Conservation (phyloP, 2,888 invertebrate genomes). For the Eilema sororculum region DNA sequence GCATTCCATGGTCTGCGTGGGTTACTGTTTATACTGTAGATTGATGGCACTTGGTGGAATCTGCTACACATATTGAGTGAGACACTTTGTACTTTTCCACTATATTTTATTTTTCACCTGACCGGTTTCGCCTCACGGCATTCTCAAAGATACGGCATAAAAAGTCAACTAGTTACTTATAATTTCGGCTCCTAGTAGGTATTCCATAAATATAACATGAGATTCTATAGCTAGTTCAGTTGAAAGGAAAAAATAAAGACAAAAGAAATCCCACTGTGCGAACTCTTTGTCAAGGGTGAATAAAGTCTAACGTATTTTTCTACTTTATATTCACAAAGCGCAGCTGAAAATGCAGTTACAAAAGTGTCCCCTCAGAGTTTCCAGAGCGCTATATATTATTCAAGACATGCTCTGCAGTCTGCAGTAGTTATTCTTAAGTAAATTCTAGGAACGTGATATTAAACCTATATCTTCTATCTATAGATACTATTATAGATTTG, state of each 20-base stretch:
- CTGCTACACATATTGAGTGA: too few relatives aligned
- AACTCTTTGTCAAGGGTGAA: not conserved
- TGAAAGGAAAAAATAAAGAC: not conserved
- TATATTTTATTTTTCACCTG: too few relatives aligned
- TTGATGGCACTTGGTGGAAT: too few relatives aligned
- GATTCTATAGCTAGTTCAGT: not conserved
- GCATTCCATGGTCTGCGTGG: too few relatives aligned
- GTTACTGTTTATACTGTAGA: too few relatives aligned
- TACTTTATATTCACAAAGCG: constrained; percentile 4
- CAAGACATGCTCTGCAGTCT: not conserved
- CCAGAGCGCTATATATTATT: constrained; percentile 6
- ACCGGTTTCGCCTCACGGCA: too few relatives aligned
- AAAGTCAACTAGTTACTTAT: too few relatives aligned
- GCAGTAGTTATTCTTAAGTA: constrained; percentile 1
- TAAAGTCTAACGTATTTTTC: not conserved
- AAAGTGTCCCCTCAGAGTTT: constrained; percentile 1
- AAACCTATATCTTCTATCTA: not conserved
- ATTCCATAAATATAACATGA: too few relatives aligned
- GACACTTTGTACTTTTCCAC: too few relatives aligned
- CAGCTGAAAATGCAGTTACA: not conserved
- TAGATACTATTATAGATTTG: too few relatives aligned
- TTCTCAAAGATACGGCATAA: too few relatives aligned
- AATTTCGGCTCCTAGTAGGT: too few relatives aligned
- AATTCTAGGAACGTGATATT: not conserved
- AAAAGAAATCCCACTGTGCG: not conserved